A percentile compares a stretch with the other conserved stretches of the same genome.
phyloP scores from a whole-genome alignment of 2,797 vertebrate genomes.

The Amblyopsis hoosieri region DNA sequence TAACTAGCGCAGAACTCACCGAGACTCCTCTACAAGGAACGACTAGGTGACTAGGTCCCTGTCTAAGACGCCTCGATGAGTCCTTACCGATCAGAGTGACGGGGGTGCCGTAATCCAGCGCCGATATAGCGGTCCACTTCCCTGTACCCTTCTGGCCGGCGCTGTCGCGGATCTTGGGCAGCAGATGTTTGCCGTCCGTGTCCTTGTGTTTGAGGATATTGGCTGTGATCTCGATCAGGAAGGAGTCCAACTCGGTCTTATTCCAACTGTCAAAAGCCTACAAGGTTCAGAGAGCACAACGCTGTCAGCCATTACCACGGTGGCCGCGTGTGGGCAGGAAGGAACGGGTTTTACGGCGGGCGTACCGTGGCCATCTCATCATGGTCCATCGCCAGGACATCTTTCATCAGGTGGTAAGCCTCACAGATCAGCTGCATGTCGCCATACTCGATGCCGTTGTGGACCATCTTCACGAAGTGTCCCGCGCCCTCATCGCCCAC shows the following conservation, averaged over 20 bases:
- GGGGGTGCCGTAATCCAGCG: conserved; percentile 92
- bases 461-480: conserved; percentile 99
- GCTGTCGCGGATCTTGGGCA: conserved; percentile 94
- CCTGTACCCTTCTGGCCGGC: conserved; percentile 98
- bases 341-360: not conserved
- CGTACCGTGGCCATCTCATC: conserved; percentile 91
- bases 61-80: conserved; percentile 16
- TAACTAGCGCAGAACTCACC: not conserved
- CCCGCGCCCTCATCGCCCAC: conserved; percentile 97
- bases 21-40: too few relatives aligned
- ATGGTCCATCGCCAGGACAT: conserved; percentile 88
- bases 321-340: not conserved
- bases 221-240: conserved; percentile 97
- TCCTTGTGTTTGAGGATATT: conserved; percentile 91
- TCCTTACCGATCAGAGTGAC: conserved; percentile 94
- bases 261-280: conserved; percentile 93
- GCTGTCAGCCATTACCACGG: not conserved
- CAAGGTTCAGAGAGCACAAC: not conserved
- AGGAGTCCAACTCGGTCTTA: conserved; percentile 96
- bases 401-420: conserved; percentile 97
- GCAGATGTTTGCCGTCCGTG: conserved; percentile 81
- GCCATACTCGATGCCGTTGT: conserved; percentile 97
- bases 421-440: conserved; percentile 99
- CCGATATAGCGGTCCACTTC: conserved; percentile 96
- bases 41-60: conserved; percentile 28